phyloP scores from a whole-genome alignment of 2,113 vertebrate species.

The Cervus canadensis region DNA sequence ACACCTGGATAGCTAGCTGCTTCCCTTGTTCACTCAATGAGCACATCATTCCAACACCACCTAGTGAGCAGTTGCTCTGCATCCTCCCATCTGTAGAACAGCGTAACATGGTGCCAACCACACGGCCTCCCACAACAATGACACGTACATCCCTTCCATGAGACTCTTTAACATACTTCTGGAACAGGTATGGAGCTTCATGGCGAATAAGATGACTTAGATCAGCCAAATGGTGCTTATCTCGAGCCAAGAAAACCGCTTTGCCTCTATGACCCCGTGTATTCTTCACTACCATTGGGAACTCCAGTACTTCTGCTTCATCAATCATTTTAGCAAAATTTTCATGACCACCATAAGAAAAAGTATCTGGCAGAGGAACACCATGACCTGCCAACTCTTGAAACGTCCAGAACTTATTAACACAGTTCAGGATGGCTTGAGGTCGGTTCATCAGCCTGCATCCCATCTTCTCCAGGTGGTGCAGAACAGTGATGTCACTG shows the following conservation, averaged over 20 bases:
- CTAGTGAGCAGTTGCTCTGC: conserved; percentile 89
- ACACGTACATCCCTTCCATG: conserved; percentile 87
- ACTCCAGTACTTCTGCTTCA: conserved; percentile 87
- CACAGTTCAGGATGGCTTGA: too few relatives aligned
- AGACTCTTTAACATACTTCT: conserved; percentile 87
- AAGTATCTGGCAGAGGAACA: too few relatives aligned
- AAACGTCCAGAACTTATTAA: too few relatives aligned
- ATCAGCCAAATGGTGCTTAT: conserved; percentile 87
- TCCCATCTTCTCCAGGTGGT: too few relatives aligned
- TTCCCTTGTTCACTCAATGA: conserved; percentile 86
- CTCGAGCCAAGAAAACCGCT: conserved; percentile 87
- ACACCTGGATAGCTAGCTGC: conserved; percentile 86
- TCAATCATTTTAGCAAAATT: conserved; percentile 90
- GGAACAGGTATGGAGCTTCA: conserved; percentile 86
- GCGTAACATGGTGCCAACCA: conserved; percentile 87
- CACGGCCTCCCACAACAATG: conserved; percentile 87
- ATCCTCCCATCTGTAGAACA: conserved; percentile 88
- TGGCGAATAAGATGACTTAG: conserved; percentile 87
- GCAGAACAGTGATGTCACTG: too few relatives aligned
- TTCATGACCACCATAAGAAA: conserved; percentile 82
- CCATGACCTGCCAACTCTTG: too few relatives aligned
- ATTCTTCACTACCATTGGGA: conserved; percentile 89
- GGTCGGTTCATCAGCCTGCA: too few relatives aligned
- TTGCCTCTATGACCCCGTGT: conserved; percentile 88
- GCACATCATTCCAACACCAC: conserved; percentile 88